Evolutionary conservation across 2,888 invertebrate species (phyloP).

Genomic region (Creontiades dilutus): DNA sequence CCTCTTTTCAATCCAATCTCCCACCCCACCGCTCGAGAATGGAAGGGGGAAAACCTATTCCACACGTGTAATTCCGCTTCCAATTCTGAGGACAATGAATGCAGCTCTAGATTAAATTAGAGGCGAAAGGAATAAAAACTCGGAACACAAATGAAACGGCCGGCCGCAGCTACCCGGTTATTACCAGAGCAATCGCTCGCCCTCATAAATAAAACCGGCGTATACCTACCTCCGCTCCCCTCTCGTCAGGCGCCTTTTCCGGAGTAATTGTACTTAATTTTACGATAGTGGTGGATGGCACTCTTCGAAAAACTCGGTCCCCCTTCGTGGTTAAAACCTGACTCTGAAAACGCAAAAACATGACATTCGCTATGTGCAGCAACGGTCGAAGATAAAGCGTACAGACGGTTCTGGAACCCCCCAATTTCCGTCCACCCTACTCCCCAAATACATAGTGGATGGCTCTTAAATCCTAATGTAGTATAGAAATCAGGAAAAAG

Average conservation of each 20-base stretch:
- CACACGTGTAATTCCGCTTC: conserved; percentile 71
- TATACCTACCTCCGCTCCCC: conserved; percentile 52
- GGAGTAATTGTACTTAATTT: conserved; percentile 69
- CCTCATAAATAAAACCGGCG: conserved; percentile 66
- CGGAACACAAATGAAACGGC: conserved; percentile 66
- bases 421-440: no score
- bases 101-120: conserved; percentile 71
- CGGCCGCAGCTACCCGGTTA: conserved; percentile 65
- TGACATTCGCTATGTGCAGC: not conserved
- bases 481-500: no score
- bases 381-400: no score
- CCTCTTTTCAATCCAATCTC: conserved; percentile 71
- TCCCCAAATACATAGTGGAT: no score
- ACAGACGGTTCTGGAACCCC: no score
- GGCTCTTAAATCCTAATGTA: no score
- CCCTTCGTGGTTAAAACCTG: not conserved
- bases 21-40: not conserved
- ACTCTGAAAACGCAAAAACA: not conserved
- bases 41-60: conserved; percentile 65
- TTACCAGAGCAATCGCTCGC: conserved; percentile 69
- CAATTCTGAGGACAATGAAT: conserved; percentile 71
- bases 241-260: conserved; percentile 4
- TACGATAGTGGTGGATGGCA: conserved; percentile 49
- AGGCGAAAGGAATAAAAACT: conserved; percentile 71
- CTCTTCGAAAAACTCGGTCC: not conserved